Base-by-base conservation (phyloP, 2,797 vertebrate genomes). In the Phataginus tetradactyla region DNA sequence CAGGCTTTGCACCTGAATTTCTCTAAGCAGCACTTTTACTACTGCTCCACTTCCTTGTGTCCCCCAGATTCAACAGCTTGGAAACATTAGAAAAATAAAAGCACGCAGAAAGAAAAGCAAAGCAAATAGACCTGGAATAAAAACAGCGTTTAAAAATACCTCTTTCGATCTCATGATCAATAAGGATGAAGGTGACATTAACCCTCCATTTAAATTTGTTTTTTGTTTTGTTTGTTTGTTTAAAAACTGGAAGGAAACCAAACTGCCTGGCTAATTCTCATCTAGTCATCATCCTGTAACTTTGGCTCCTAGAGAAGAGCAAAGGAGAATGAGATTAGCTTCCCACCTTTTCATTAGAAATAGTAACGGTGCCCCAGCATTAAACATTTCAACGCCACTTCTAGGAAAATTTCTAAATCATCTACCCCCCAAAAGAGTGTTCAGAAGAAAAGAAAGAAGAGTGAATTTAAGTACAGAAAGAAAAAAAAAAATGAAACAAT, bases 231-330 rank as follows among this genome's bases (percentile, higher is more conserved):
- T 45, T 45, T 45, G 89, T 87, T 89, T 94, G 49, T 77, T 61
- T 93, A 90, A 95, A 98, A 93, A 27, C 68, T 92, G 83, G 95
- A 87, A 96, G 61, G 83, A 59, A 85, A 23, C 59, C 57, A 86
- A 90, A 86, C 69, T 71, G 39, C 93, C 68, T 7, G 2, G 3
- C 39, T 94, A 92, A 96, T 97, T 95, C 93, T 27, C 45, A 69
- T 51, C 42, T 91, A 95, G 96, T 91, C 90, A 51, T 88, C 81
- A 51, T 86, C 23, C 78, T 34, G 34, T 49, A 80, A 85, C 68
- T 90, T 85, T 20, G 71, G 72, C 57, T 87, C 90, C 61, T 32
- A 10, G 23, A 18, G 21, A 80, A 49, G 55, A 95, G 29, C 11
- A 83, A 92, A 86, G 11, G 37, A 34, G 61, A 63, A 71, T 27